Base-by-base conservation (phyloP, 2,113 vertebrate species). In the Piaya cayana region DNA sequence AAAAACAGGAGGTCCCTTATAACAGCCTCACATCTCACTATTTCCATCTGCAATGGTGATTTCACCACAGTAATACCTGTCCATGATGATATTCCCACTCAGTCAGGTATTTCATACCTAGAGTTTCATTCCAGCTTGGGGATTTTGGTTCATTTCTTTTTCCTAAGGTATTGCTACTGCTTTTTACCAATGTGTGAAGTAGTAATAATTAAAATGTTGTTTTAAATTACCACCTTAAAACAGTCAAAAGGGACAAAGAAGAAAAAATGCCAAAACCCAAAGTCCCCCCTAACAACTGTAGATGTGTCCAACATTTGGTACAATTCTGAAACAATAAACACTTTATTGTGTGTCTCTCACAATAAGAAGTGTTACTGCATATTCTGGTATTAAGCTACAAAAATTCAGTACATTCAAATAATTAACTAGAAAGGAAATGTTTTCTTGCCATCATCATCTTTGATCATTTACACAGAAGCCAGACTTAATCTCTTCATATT, bases 261-360 rank as follows among this genome's bases (percentile, higher is more conserved):
- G 4, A 19, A 7, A 23, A 36, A 56, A 43, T 15, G 26, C 52
- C 12, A 42, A 8, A 58, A 1, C 0, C 0, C 2, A 16, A 49
- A 22, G 47, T 49, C 27, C 27, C 27, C 52, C 13, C 52, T 27
- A 29, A 53, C 52, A 53, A 8, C 52, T 53, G 47, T 49, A 49
- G 47, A 49, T 49, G 19, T 53, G 12, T 21, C 14, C 12, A 52
- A 60, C 12, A 29, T 45, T 36, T 59, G 32, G 25, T 58, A 72
- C 55, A 86, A 65, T 53, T 80, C 63, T 90, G 45, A 79, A 82
- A 69, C 32, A 1, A 26, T 4, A 30, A 68, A 68, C n/a, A 25
- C 60, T 78, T 84, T 58, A 29, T 30, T 4, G 2, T 8, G 22
- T 14, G 9, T 15, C 36, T 15, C 36, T 86, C 59, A 59, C 26